phyloP scores from a whole-genome alignment of 2,113 vertebrate genomes.

The Polypterus bichir region DNA sequence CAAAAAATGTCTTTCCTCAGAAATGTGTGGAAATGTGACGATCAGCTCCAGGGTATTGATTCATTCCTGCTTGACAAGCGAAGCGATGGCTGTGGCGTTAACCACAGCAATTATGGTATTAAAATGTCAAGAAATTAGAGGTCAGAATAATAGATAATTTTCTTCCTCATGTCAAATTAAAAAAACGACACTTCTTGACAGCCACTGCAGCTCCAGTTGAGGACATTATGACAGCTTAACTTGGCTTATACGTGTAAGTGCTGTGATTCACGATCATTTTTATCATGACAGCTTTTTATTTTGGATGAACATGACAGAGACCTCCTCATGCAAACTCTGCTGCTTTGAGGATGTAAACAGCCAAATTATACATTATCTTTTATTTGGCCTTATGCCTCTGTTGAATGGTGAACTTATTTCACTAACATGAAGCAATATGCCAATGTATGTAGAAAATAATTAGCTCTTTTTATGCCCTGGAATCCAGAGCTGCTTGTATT shows the following conservation, averaged over 20 bases:
- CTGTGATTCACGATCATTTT: constrained; percentile 66
- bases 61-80: constrained; percentile 73
- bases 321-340: constrained; percentile 57
- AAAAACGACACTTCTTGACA: constrained; percentile 69
- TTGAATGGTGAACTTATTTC: background rate
- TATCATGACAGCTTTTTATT: constrained; percentile 69
- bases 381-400: constrained; percentile 39
- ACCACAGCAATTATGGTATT: constrained; percentile 76
- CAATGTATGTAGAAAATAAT: no score
- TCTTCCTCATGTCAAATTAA: constrained; percentile 67
- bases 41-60: constrained; percentile 68
- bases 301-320: constrained; percentile 78
- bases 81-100: constrained; percentile 62
- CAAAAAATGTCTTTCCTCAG: constrained; percentile 25
- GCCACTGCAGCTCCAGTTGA: constrained; percentile 55
- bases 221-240: constrained; percentile 75
- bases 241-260: constrained; percentile 67
- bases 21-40: constrained; percentile 43
- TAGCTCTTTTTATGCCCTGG: no score
- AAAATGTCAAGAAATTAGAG: constrained; percentile 89
- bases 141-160: constrained; percentile 77
- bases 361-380: constrained; percentile 62
- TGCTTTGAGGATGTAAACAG: constrained; percentile 70
- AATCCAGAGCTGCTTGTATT: no score
- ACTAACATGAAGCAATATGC: no score